These are phyloP conservation scores for Nomada lathburiana DNA, from an alignment of 2,888 invertebrate species.

Conservation along the genomic window DNA sequence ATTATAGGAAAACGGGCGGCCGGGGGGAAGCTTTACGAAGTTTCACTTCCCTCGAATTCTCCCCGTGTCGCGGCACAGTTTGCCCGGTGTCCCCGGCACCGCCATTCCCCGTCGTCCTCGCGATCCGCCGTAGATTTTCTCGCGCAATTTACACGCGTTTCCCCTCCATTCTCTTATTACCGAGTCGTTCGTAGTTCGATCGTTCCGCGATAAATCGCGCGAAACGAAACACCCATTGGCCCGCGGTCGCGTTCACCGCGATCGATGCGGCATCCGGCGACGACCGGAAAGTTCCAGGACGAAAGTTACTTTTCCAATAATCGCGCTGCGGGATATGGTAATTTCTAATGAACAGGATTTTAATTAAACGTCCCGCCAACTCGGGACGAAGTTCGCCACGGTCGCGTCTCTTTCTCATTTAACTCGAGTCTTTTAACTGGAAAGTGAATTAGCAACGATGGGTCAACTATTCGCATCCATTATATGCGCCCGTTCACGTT, in stretches of 20 bases:
- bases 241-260: slow-evolving; percentile 16
- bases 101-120: not conserved
- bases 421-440: slow-evolving; percentile 61
- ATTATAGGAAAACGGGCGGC: slow-evolving; percentile 55
- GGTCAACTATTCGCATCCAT: slow-evolving; percentile 55
- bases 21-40: slow-evolving; percentile 62
- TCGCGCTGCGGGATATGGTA: slow-evolving; percentile 57
- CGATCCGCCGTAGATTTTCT: slow-evolving; percentile 2
- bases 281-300: slow-evolving; percentile 40
- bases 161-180: not conserved
- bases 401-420: slow-evolving; percentile 58
- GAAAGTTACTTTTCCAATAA: slow-evolving; percentile 59
- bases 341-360: slow-evolving; percentile 67
- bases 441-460: slow-evolving; percentile 65
- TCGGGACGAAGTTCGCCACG: slow-evolving; percentile 51
- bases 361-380: slow-evolving; percentile 66
- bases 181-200: slow-evolving; percentile 18
- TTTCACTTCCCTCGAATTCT: slow-evolving; percentile 58
- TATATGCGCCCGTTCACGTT: not conserved
- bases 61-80: not conserved
- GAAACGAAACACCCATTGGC: not conserved
- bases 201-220: slow-evolving; percentile 11
- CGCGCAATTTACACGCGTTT: slow-evolving; percentile 10
- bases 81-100: not conserved
- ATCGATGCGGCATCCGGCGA: slow-evolving; percentile 18